Conservation (phyloP, 2,113 vertebrate genomes). For the Ursus arctos region DNA sequence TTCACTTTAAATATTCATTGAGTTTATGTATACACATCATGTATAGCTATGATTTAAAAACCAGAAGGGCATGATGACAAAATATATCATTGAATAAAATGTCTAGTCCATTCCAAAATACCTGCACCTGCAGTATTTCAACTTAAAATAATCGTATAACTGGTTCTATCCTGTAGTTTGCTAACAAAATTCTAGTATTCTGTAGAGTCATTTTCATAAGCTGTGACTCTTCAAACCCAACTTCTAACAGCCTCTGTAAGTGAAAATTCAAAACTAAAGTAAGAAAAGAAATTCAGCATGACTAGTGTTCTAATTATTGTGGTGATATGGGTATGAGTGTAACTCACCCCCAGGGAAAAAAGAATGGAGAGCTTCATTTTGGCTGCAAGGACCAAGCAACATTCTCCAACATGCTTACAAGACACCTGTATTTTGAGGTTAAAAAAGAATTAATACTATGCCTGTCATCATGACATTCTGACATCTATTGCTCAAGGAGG, state of each 20-base stretch:
- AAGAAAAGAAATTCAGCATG: background rate
- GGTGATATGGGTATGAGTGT: background rate
- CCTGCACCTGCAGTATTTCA: background rate
- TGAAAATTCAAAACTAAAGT: background rate
- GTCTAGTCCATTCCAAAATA: background rate
- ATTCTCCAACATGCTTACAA: background rate
- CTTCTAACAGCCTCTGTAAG: background rate
- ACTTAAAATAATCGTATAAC: background rate
- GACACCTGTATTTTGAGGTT: background rate
- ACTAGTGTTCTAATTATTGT: background rate
- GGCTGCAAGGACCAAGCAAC: background rate
- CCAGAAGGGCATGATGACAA: background rate
- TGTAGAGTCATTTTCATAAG: background rate
- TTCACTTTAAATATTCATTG: constrained; percentile 13
- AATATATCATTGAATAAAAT: background rate
- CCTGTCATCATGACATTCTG: background rate
- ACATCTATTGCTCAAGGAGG: background rate
- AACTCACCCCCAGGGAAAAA: background rate
- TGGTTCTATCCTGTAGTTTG: background rate
- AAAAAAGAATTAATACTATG: background rate
- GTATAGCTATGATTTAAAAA: background rate
- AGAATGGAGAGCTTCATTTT: background rate
- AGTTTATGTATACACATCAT: background rate
- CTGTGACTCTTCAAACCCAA: background rate
- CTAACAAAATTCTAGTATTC: background rate